Base-by-base conservation (phyloP, 2,113 vertebrate genomes). In the Austrofundulus limnaeus region DNA sequence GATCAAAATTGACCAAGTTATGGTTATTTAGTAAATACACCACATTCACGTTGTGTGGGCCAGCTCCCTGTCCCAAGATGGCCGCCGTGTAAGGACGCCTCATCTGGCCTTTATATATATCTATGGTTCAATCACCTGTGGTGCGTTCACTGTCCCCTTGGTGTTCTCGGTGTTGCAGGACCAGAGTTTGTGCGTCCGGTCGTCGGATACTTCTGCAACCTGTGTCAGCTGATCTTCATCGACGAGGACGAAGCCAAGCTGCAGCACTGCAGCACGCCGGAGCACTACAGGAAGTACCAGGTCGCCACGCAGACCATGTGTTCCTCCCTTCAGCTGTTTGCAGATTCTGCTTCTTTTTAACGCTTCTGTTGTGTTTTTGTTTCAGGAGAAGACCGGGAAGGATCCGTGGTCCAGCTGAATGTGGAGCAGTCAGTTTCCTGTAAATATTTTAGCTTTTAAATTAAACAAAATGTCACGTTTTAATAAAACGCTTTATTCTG, bases 241-340 rank as follows among this genome's bases (percentile, higher is more conserved):
- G 86, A 81, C 2, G 92, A 93, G 66, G 90, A 91, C 2, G 89
- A 91, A 46, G 92, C 91, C 28, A 94, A 90, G 52, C 25, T 70
- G 31, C 31, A 80, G 20, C 92, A 93, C 80, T 93, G 92, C 80
- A 85, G 85, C 75, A 92, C 78, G 48, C 21, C 20, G 15, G 8
- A 47, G 0, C 92, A 93, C 75, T 85, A 88, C 80, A 74, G 79
- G 67, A 92, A 89, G 49, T 84, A 85, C 70, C 74, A 83, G 87
- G 87, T 66, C 17, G 4, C 31, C n/a, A 39, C 14, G 25, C 24
- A 21, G 13, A 19, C 60, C 34, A 41, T 34, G 2, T 13, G 20
- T n/a, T 52, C 11, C 3, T 11, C 34, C 31, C 5, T 4, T 7
- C 11, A 38, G 51, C 11, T 16, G 6, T 11, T 6, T 14, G 47